A percentile compares a stretch with the other conserved stretches of the same genome.
Evolutionary conservation across 2,888 invertebrate species (phyloP).

Genomic region (Drosophila vallismaia): DNA sequence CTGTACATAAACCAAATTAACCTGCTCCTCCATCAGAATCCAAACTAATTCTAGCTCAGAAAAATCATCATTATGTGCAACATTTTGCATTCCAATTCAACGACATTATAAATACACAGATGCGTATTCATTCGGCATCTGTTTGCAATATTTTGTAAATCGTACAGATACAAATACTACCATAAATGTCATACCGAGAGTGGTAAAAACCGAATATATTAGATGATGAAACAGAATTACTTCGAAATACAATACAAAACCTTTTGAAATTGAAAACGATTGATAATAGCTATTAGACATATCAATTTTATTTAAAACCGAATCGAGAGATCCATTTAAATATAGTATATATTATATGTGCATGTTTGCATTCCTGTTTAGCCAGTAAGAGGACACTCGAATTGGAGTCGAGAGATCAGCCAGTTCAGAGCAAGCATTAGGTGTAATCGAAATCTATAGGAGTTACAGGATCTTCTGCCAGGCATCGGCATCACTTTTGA

Average conservation of each 20-base stretch:
- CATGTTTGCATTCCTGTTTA: slow-evolving; percentile 68
- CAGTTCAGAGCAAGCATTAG: slow-evolving; percentile 16
- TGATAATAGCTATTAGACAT: slow-evolving; percentile 84
- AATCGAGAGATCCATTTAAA: slow-evolving; percentile 43
- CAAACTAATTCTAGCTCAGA: slow-evolving; percentile 52
- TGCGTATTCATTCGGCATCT: slow-evolving; percentile 40
- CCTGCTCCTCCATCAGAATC: slow-evolving; percentile 13
- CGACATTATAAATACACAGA: slow-evolving; percentile 16
- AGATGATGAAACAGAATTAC: slow-evolving; percentile 52
- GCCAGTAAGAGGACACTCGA: slow-evolving; percentile 64
- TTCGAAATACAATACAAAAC: slow-evolving; percentile 61
- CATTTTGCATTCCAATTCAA: slow-evolving; percentile 34
- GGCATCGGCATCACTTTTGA: slow-evolving; percentile 25
- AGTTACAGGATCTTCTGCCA: slow-evolving; percentile 25
- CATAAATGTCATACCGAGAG: slow-evolving; percentile 25
- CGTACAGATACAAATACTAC: slow-evolving; percentile 31
- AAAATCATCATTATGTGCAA: slow-evolving; percentile 58
- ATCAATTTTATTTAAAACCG: slow-evolving; percentile 81
- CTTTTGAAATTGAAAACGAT: slow-evolving; percentile 81
- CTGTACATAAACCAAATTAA: slow-evolving; percentile 50
- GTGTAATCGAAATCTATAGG: slow-evolving; percentile 23
- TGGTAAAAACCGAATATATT: slow-evolving; percentile 9
- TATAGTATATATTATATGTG: slow-evolving; percentile 39
- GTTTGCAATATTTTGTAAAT: slow-evolving; percentile 41
- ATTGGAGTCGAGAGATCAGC: slow-evolving; percentile 43